These are phyloP conservation scores for Pachypsylla venusta DNA, from an alignment of 1,140 invertebrate species.

Conservation along the genomic window DNA sequence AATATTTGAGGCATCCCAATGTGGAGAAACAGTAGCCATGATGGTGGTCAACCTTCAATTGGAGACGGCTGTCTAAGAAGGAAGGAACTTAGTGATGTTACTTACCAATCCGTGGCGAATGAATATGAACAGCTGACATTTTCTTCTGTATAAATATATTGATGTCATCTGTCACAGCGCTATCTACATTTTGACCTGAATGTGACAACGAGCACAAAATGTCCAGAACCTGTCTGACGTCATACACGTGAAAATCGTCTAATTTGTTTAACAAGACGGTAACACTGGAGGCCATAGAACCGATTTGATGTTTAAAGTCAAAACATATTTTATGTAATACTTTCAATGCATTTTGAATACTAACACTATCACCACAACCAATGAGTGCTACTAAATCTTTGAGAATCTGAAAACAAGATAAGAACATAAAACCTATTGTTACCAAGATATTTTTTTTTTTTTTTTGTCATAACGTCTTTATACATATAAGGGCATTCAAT, in stretches of 20 bases:
- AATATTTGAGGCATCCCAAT: neutral
- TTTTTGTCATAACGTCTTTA: too few relatives aligned
- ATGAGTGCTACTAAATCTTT: neutral
- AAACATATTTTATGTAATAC: neutral
- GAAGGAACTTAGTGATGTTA: too few relatives aligned
- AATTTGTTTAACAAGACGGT: neutral
- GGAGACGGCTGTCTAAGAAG: too few relatives aligned
- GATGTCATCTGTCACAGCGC: neutral
- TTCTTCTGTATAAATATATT: constrained; percentile 3
- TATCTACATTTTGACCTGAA: neutral
- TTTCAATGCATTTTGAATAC: neutral
- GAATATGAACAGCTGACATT: neutral
- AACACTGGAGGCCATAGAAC: neutral
- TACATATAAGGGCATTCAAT: too few relatives aligned
- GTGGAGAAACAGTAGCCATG: neutral
- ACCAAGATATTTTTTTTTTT: too few relatives aligned
- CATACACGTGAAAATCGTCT: neutral
- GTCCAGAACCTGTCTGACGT: neutral
- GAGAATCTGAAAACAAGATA: too few relatives aligned
- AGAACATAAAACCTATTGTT: too few relatives aligned
- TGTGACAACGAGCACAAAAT: neutral
- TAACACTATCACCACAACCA: neutral
- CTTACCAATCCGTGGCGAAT: neutral
- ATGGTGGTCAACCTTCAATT: neutral
- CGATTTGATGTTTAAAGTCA: neutral